phyloP scores from a whole-genome alignment of 2,888 invertebrate species.

The Tridacna gigas region DNA sequence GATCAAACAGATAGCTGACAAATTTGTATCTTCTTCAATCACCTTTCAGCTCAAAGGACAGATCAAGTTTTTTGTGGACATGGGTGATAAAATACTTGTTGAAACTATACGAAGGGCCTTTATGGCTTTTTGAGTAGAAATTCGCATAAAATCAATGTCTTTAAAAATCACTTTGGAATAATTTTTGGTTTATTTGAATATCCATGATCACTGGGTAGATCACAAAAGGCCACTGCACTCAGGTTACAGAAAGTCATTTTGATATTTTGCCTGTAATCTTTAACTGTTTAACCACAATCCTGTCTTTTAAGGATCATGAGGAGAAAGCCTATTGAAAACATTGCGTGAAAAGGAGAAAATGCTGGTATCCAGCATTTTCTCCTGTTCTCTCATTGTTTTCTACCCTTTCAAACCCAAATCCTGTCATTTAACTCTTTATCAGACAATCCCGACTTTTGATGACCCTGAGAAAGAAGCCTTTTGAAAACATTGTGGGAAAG shows the following conservation, averaged over 20 bases:
- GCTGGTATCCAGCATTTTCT: not conserved
- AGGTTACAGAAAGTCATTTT: too few species aligned
- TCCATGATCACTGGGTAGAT: not conserved
- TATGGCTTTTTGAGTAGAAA: not conserved
- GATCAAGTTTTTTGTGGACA: not conserved
- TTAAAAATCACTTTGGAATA: not conserved
- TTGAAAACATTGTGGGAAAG: constrained; percentile 15
- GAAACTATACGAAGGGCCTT: not conserved
- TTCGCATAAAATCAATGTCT: not conserved
- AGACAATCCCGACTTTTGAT: too few species aligned
- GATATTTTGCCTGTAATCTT: not conserved
- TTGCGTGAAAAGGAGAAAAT: not conserved
- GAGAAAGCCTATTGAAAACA: not conserved
- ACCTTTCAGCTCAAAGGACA: not conserved
- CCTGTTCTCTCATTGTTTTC: too few species aligned
- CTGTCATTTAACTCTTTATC: too few species aligned
- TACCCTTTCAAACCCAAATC: too few species aligned
- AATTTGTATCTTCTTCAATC: constrained; percentile 20
- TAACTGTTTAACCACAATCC: not conserved
- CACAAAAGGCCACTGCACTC: too few species aligned
- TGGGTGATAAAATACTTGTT: not conserved
- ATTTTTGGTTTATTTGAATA: not conserved
- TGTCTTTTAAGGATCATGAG: not conserved
- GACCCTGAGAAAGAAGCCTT: too few species aligned
- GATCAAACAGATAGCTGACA: constrained; percentile 21